These are phyloP conservation scores for Chloroceryle inda DNA, from an alignment of 2,797 vertebrate genomes.

Conservation along the genomic window DNA sequence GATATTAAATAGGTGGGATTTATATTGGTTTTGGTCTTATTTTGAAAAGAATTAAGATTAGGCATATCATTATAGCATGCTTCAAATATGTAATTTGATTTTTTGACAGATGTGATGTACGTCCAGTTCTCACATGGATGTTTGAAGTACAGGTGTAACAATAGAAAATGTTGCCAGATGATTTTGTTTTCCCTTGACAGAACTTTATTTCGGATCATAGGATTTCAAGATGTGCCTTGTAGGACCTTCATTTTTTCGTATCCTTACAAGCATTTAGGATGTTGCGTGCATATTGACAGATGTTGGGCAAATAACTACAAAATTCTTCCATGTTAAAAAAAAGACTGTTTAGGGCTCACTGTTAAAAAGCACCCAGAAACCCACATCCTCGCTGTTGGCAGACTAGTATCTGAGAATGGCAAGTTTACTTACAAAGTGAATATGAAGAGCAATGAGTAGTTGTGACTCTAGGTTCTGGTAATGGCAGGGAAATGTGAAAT, in stretches of 20 bases:
- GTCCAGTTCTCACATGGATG: background rate
- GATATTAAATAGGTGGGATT: constrained; percentile 9
- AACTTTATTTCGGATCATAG: background rate
- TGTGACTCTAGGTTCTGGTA: rapidly evolving
- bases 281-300: background rate
- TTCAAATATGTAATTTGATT: background rate
- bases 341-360: background rate
- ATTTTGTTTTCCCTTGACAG: background rate
- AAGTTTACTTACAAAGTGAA: background rate
- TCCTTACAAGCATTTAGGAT: background rate
- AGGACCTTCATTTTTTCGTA: background rate
- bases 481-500: background rate
- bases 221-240: background rate
- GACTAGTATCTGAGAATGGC: background rate
- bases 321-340: background rate
- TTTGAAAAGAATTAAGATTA: constrained; percentile 18
- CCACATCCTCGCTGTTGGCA: rapidly evolving
- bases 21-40: background rate
- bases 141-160: background rate
- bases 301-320: background rate
- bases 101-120: background rate
- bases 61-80: background rate
- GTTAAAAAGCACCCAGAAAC: background rate
- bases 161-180: background rate
- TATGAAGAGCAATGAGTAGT: background rate